Conservation (phyloP, 2,113 vertebrate species). For the Myodes glareolus region DNA sequence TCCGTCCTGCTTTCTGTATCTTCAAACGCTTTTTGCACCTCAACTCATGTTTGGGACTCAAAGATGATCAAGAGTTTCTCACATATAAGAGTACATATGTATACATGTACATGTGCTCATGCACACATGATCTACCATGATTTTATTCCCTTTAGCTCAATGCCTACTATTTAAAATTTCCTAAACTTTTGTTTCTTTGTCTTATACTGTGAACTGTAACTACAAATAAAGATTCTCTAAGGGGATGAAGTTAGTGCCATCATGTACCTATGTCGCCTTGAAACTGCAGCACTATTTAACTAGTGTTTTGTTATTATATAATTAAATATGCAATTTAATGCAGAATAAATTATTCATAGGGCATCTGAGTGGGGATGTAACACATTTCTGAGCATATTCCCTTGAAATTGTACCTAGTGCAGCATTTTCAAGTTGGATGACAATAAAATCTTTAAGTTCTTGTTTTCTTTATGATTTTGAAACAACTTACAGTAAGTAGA, state of each 20-base stretch:
- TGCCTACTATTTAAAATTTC: background rate
- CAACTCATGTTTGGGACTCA: background rate
- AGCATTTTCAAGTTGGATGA: background rate
- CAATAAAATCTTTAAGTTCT: constrained; percentile 12
- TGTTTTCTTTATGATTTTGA: background rate
- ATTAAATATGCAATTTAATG: background rate
- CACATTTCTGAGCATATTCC: background rate
- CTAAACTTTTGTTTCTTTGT: background rate
- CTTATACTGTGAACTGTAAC: background rate
- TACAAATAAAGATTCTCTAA: background rate
- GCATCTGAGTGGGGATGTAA: background rate
- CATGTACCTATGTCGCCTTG: background rate
- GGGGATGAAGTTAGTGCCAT: background rate
- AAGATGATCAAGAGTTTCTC: background rate
- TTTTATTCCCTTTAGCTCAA: background rate
- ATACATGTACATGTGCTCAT: background rate
- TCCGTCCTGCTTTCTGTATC: background rate
- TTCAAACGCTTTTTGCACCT: background rate
- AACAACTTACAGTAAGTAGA: background rate
- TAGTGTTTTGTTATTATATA: background rate
- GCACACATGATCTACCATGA: background rate
- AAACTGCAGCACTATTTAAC: background rate
- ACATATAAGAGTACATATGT: background rate
- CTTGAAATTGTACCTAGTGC: background rate
- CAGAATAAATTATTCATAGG: background rate